Evolutionary conservation across 2,797 vertebrate species (phyloP).

Genomic region (Acipenser oxyrinchus): DNA sequence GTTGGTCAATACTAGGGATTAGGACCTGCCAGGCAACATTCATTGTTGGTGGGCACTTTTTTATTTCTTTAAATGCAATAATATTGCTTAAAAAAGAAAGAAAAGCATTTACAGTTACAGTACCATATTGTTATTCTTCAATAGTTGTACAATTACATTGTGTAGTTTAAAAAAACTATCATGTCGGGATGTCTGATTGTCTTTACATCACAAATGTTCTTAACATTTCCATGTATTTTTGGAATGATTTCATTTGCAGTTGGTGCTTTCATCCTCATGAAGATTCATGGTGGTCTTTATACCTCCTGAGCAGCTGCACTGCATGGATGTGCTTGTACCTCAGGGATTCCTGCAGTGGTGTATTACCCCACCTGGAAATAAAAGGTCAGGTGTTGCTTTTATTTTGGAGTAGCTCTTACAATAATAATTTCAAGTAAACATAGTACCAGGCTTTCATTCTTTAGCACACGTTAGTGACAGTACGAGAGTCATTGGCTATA

Average conservation of each 20-base stretch:
- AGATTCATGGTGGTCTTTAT: slow-evolving; percentile 23
- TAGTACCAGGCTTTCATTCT: too few species aligned
- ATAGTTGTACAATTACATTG: not conserved
- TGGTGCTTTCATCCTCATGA: slow-evolving; percentile 4
- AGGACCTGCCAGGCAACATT: too few species aligned
- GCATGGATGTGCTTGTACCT: slow-evolving; percentile 38
- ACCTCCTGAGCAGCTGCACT: slow-evolving; percentile 36
- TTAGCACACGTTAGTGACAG: too few species aligned
- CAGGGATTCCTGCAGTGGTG: slow-evolving; percentile 47
- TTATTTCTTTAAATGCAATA: too few species aligned
- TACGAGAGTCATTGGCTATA: too few species aligned
- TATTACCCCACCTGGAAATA: slow-evolving; percentile 52
- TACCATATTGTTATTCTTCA: not conserved
- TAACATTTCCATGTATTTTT: not conserved
- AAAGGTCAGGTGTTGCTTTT: not conserved
- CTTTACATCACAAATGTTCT: not conserved
- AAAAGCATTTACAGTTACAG: not conserved
- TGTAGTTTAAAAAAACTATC: not conserved
- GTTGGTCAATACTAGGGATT: too few species aligned
- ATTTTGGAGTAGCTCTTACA: too few species aligned
- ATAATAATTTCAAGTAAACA: too few species aligned
- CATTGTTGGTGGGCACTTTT: too few species aligned
- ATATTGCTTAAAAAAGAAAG: too few species aligned
- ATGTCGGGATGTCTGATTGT: not conserved
- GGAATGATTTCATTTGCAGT: not conserved